These are phyloP conservation scores for Caenorhabditis afra DNA, from an alignment of 2,888 invertebrate species.

Conservation along the genomic window DNA sequence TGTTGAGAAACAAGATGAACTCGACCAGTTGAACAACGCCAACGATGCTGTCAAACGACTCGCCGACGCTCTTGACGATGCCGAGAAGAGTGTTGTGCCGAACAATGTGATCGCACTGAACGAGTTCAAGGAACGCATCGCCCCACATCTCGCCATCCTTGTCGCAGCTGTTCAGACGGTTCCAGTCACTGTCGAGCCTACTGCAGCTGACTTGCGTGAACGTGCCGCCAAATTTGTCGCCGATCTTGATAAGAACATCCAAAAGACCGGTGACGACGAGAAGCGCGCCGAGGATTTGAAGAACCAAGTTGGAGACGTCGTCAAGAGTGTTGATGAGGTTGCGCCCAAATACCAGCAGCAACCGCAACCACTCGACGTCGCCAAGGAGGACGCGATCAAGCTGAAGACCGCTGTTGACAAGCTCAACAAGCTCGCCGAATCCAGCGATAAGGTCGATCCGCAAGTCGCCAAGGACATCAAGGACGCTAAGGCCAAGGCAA, in stretches of 20 bases:
- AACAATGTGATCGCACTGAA: conserved; percentile 48
- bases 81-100: conserved; percentile 54
- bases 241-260: conserved; percentile 48
- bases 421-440: conserved; percentile 33
- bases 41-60: conserved; percentile 58
- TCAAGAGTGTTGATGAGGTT: conserved; percentile 48
- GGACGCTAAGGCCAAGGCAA: conserved; percentile 59
- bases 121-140: conserved; percentile 52
- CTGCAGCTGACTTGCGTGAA: conserved; percentile 39
- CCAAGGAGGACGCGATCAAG: conserved; percentile 44
- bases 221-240: conserved; percentile 51
- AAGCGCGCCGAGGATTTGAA: conserved; percentile 56
- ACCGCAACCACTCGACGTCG: conserved; percentile 55
- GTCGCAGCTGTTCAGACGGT: conserved; percentile 42
- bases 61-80: conserved; percentile 56
- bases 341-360: conserved; percentile 50
- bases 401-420: conserved; percentile 46
- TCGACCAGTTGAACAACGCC: conserved; percentile 57
- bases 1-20: conserved; percentile 55
- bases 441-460: conserved; percentile 43
- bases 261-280: conserved; percentile 55
- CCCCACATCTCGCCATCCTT: conserved; percentile 46
- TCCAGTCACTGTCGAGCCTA: conserved; percentile 45
- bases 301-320: conserved; percentile 35
- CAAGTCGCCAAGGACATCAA: conserved; percentile 60